Base-by-base conservation (phyloP, 2,888 invertebrate species). In the Taphrorychus bicolor region DNA sequence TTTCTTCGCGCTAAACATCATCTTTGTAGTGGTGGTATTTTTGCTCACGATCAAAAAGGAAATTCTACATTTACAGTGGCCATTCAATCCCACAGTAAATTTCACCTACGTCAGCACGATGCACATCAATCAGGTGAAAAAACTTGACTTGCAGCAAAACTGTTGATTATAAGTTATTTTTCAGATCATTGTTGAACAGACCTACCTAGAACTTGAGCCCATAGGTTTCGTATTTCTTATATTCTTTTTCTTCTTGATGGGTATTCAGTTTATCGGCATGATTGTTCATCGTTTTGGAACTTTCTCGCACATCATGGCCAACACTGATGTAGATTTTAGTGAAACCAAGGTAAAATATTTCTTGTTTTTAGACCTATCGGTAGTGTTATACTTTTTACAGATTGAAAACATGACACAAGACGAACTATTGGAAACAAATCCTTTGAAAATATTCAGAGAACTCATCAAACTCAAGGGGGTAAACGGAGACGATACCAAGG, bases 371-470 rank as follows among this genome's bases (percentile, higher is more conserved):
- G 14, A 32, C 32, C 32, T 32, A 32, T 3, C 7, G 45, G 19
- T 21, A 18, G 7, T 16, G 51, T 51, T 45, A 24, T 24, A 2
- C 9, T 18, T 17, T 21, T 24, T 62, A 18, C 23, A 90, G 89
- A 85, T 91, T 23, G 92, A 93, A 78, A 92, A 94, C 76, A 83
- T 92, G 73, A 91, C 92, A 17, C 91, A 92, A 80, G 94, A 95
- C 80, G 92, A 92, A 45, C 84, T 95, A 59, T 85, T 94, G 72
- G 91, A 93, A 78, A 92, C 92, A 82, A 93, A 96, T 83, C 95
- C 95, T 49, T 92, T 96, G 76, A 94, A 94, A 79, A 93, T 95
- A 77, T 95, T 93, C 0, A 89, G 92, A 79, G 91, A 94, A 78
- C 83, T 96, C 66, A 95, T 95, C 81, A 88, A 91, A 78, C 81